A percentile compares a stretch with the other conserved stretches of the same genome.
Evolutionary conservation across 2,797 vertebrate genomes (phyloP).

Genomic region (Moxostoma hubbsi): DNA sequence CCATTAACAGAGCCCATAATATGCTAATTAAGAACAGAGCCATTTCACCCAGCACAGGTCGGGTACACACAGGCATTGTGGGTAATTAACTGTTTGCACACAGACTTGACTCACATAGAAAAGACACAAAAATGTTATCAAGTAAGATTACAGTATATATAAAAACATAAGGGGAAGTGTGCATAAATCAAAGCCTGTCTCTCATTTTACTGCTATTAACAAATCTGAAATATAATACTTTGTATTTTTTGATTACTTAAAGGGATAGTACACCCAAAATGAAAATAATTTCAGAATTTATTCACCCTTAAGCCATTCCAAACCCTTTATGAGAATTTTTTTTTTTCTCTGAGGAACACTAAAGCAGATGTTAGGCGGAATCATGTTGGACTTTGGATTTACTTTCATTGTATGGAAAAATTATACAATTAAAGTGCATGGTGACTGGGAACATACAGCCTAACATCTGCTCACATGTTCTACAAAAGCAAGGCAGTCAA

Average conservation of each 20-base stretch:
- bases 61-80: constrained; percentile 71
- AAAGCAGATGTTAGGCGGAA: too few relatives aligned
- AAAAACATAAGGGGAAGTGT: background rate
- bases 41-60: constrained; percentile 69
- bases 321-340: too few relatives aligned
- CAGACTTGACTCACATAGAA: constrained; percentile 49
- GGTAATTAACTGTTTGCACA: constrained; percentile 76
- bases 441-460: too few relatives aligned
- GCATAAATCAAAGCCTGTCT: background rate
- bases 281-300: too few relatives aligned
- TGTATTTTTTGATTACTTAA: background rate
- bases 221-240: constrained; percentile 19
- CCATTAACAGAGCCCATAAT: constrained; percentile 73
- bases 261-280: too few relatives aligned
- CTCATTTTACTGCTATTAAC: background rate
- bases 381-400: too few relatives aligned
- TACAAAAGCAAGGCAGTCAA: too few relatives aligned
- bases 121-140: constrained; percentile 38
- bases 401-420: too few relatives aligned
- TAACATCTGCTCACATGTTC: too few relatives aligned
- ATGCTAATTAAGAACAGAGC: constrained; percentile 77
- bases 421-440: too few relatives aligned
- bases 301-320: too few relatives aligned
- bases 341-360: too few relatives aligned
- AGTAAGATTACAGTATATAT: background rate